Evolutionary conservation across 2,797 vertebrate genomes (phyloP).

Genomic region (Gila robusta): DNA sequence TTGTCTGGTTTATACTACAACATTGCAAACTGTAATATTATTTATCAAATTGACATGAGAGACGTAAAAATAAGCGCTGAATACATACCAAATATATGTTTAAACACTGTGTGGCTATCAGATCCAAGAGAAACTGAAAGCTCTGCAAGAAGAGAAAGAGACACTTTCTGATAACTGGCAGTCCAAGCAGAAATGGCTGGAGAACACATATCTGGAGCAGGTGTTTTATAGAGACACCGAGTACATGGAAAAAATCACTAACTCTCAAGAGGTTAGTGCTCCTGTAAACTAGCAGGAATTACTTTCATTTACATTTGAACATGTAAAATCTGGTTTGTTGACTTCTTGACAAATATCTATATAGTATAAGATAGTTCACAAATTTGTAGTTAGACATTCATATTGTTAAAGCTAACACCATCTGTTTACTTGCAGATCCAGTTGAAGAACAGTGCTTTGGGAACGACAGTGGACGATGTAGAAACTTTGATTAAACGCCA

Average conservation of each 20-base stretch:
- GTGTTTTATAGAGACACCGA: constrained; percentile 84
- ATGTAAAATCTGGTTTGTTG: neutral
- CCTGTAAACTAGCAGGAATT: neutral
- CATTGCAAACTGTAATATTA: neutral
- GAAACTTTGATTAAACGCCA: constrained; percentile 86
- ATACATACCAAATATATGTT: neutral
- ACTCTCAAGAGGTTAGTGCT: constrained; percentile 83
- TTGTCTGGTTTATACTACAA: neutral
- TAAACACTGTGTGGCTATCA: constrained; percentile 62
- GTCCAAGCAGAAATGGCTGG: constrained; percentile 80
- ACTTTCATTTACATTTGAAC: neutral
- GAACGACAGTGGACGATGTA: constrained; percentile 83
- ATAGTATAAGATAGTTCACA: neutral
- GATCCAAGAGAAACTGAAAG: constrained; percentile 80
- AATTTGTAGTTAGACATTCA: neutral
- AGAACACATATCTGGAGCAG: constrained; percentile 81
- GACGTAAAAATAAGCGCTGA: neutral
- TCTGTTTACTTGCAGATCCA: constrained; percentile 75
- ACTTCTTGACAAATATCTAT: neutral
- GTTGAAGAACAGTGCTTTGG: constrained; percentile 83
- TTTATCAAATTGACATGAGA: neutral
- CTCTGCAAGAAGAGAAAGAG: constrained; percentile 73
- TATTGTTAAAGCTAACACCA: neutral
- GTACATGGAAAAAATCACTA: constrained; percentile 81
- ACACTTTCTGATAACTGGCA: constrained; percentile 83